These are phyloP conservation scores for Drosophila parvula DNA, from an alignment of 1,140 invertebrate species.

Conservation along the genomic window DNA sequence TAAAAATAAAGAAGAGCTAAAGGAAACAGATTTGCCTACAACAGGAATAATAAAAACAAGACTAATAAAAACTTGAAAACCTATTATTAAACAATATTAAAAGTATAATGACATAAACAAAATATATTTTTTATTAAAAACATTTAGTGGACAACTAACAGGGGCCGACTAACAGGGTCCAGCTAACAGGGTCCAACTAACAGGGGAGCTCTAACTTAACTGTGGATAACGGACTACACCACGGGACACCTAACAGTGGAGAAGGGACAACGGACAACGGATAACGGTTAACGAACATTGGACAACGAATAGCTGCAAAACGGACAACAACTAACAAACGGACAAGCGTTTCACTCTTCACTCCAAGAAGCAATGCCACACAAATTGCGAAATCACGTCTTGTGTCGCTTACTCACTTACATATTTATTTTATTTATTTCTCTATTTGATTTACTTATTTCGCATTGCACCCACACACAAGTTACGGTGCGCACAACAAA, in stretches of 20 bases:
- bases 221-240: background rate
- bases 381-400: conserved; percentile 10
- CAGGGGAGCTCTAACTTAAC: background rate
- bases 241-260: too few relatives aligned
- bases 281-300: background rate
- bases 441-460: background rate
- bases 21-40: too few relatives aligned
- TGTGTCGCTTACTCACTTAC: background rate
- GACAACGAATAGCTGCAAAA: background rate
- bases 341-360: conserved; percentile 3
- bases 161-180: background rate
- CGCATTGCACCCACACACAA: conserved; percentile 19
- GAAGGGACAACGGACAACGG: background rate
- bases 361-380: conserved; percentile 11
- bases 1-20: too few relatives aligned
- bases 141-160: background rate
- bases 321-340: background rate
- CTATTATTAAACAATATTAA: background rate
- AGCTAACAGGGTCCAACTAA: background rate
- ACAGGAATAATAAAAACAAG: too few relatives aligned
- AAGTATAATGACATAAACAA: background rate
- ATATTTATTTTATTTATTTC: conserved; percentile 3
- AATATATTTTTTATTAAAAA: background rate
- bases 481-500: background rate
- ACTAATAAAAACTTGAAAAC: background rate